These are phyloP conservation scores for Virgularia gustaviana DNA, from an alignment of 92 coral and sea anemone species.

Conservation along the genomic window DNA sequence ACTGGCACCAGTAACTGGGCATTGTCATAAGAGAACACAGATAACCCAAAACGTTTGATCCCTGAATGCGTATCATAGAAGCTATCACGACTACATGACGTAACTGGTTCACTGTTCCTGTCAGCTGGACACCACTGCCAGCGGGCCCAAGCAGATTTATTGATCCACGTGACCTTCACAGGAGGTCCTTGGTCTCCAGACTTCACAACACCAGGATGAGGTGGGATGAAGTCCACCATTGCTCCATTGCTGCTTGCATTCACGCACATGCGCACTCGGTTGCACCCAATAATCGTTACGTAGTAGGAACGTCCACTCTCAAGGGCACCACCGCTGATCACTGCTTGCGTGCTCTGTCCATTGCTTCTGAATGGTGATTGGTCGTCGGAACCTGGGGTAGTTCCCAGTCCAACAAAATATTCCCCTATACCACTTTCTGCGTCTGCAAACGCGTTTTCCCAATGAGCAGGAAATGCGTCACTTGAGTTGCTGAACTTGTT, in stretches of 20 bases:
- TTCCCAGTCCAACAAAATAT: constrained; percentile 79
- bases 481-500: constrained; percentile 66
- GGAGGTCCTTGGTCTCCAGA: constrained; percentile 80
- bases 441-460: constrained; percentile 93
- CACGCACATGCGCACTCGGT: constrained; percentile 86
- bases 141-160: constrained; percentile 91
- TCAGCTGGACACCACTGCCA: constrained; percentile 95
- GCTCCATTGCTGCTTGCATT: constrained; percentile 94
- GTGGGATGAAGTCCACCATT: constrained; percentile 79
- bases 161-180: constrained; percentile 71
- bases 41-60: constrained; percentile 63
- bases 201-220: constrained; percentile 72
- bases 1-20: constrained; percentile 51
- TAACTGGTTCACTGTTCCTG: constrained; percentile 54
- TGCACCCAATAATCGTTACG: constrained; percentile 78
- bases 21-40: constrained; percentile 67
- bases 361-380: constrained; percentile 50
- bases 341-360: constrained; percentile 56
- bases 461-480: constrained; percentile 74
- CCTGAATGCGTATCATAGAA: constrained; percentile 88
- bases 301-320: constrained; percentile 77
- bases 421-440: constrained; percentile 82
- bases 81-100: constrained; percentile 24
- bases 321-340: constrained; percentile 58
- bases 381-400: constrained; percentile 64